These are phyloP conservation scores for Rhimphoctona megacephalus DNA, from an alignment of 2,888 invertebrate species.

Conservation along the genomic window DNA sequence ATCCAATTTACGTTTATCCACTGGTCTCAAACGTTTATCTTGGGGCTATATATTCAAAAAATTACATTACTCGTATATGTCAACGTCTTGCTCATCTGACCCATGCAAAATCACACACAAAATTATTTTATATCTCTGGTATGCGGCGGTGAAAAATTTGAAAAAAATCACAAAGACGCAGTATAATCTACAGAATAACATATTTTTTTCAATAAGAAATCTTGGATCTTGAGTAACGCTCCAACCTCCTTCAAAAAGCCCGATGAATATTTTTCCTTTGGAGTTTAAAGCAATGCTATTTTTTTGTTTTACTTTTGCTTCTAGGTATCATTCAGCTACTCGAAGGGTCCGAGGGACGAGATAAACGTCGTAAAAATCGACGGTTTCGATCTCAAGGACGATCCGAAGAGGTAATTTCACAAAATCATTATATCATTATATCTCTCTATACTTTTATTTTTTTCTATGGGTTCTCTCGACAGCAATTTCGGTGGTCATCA, in stretches of 20 bases:
- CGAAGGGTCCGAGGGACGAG: conserved; percentile 90
- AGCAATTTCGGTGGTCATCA: conserved; percentile 39
- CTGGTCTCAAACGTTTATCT: too few species aligned
- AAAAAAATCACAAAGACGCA: too few species aligned
- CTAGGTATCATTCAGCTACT: conserved; percentile 95
- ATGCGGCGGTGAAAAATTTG: too few species aligned
- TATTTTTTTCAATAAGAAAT: too few species aligned
- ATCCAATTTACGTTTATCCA: too few species aligned
- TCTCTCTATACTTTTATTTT: conserved; percentile 25
- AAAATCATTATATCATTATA: conserved; percentile 54
- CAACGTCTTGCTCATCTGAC: too few species aligned
- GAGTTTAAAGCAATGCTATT: conserved; percentile 24
- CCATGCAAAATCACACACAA: too few species aligned
- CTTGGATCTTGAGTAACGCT: too few species aligned
- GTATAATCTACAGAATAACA: too few species aligned
- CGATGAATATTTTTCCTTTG: not conserved
- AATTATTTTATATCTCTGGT: too few species aligned
- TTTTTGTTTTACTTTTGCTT: conserved; percentile 76
- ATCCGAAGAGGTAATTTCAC: conserved; percentile 91
- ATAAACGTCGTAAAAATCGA: conserved; percentile 95
- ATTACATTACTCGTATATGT: too few species aligned
- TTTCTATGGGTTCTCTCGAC: conserved; percentile 19
- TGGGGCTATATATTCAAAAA: too few species aligned
- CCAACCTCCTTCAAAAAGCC: not conserved
- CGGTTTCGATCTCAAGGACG: conserved; percentile 92